These are phyloP conservation scores for Microdon myrmicae DNA, from an alignment of 2,888 invertebrate species.

Conservation along the genomic window DNA sequence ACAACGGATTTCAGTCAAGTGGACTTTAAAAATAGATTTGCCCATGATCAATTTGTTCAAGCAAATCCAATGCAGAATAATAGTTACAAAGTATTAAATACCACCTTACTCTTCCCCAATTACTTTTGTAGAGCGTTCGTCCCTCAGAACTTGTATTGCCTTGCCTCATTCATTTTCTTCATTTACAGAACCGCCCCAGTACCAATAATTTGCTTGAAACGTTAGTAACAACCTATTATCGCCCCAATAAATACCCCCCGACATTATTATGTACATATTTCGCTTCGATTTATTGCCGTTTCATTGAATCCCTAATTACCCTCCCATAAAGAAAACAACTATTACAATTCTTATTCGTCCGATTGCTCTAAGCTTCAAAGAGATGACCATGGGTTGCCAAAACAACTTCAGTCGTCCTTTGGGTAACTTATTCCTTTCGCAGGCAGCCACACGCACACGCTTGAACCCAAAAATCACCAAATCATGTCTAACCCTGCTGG, in stretches of 20 bases:
- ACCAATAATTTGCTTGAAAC: constrained; percentile 44
- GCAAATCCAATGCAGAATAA: too few species aligned
- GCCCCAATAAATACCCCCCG: constrained; percentile 8
- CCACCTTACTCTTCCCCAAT: too few species aligned
- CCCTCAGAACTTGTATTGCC: too few species aligned
- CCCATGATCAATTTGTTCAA: too few species aligned
- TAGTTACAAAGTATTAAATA: too few species aligned
- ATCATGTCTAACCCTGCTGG: constrained; percentile 17
- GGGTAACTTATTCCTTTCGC: too few species aligned
- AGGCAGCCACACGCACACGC: constrained; percentile 1
- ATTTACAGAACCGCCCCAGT: too few species aligned
- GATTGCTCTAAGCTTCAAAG: too few species aligned
- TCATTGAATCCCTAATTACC: constrained; percentile 46
- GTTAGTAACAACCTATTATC: constrained; percentile 44
- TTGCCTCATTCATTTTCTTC: too few species aligned
- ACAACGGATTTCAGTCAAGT: too few species aligned
- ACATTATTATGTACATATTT: constrained; percentile 11
- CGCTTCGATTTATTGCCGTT: constrained; percentile 44
- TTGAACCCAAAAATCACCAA: constrained; percentile 39
- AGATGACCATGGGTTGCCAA: constrained; percentile 35
- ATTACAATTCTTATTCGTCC: constrained; percentile 5
- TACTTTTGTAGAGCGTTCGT: too few species aligned
- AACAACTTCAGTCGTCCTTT: neutral
- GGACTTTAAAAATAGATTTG: too few species aligned
- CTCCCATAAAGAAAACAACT: constrained; percentile 28